These are phyloP conservation scores for Tinamus major DNA, from an alignment of 2,797 vertebrate genomes.

Conservation along the genomic window DNA sequence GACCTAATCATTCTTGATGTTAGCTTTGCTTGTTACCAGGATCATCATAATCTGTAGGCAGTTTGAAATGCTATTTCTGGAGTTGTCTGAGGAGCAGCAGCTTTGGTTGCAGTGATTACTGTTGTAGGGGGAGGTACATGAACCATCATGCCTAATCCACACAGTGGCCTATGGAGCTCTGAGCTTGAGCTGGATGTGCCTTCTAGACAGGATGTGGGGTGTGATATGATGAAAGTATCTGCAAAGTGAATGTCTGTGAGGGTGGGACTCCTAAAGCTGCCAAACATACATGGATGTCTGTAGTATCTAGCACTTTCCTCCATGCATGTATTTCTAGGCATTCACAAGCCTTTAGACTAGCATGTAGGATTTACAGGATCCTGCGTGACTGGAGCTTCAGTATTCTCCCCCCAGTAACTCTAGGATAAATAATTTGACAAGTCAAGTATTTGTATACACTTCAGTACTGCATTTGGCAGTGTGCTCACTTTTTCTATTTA, in stretches of 20 bases:
- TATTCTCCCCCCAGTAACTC: not conserved
- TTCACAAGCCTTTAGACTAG: not conserved
- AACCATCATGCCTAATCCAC: not conserved
- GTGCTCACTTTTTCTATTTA: not conserved
- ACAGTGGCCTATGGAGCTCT: not conserved
- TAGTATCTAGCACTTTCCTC: not conserved
- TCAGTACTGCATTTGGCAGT: not conserved
- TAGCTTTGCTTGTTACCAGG: slow-evolving; percentile 35
- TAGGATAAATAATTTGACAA: not conserved
- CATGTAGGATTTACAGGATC: not conserved
- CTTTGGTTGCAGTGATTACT: slow-evolving; percentile 9
- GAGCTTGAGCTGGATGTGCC: fast-evolving
- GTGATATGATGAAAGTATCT: not conserved
- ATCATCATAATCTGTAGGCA: slow-evolving; percentile 50
- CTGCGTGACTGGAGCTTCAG: not conserved
- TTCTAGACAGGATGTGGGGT: not conserved
- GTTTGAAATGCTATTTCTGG: slow-evolving; percentile 61
- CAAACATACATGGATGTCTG: not conserved
- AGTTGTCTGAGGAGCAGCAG: slow-evolving; percentile 21
- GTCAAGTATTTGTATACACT: not conserved
- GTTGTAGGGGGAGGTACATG: slow-evolving; percentile 5
- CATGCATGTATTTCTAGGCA: not conserved
- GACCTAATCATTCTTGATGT: not conserved
- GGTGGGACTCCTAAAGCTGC: not conserved
- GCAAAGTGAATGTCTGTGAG: not conserved